phyloP scores from a whole-genome alignment of 2,888 invertebrate species.

The Scaptomyza caliginosa region DNA sequence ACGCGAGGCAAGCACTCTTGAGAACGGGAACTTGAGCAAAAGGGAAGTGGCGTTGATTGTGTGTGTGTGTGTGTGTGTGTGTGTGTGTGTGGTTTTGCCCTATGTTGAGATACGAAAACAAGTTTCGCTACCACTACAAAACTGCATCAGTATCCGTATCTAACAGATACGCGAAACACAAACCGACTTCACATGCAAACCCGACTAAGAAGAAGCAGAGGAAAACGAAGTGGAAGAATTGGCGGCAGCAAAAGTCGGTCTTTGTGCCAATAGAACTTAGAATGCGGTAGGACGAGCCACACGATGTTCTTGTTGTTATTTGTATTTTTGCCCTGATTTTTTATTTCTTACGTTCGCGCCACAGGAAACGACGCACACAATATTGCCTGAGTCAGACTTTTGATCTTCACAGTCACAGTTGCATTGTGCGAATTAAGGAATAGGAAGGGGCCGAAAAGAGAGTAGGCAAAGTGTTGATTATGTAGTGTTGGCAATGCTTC shows the following conservation, averaged over 20 bases:
- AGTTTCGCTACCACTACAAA: slow-evolving; percentile 56
- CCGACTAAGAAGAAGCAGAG: neutral
- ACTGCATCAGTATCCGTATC: slow-evolving; percentile 65
- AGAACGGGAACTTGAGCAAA: slow-evolving; percentile 32
- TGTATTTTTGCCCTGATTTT: slow-evolving; percentile 24
- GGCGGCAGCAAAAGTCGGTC: slow-evolving; percentile 76
- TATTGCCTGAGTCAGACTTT: slow-evolving; percentile 30
- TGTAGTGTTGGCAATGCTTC: slow-evolving; percentile 24
- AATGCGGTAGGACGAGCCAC: slow-evolving; percentile 70
- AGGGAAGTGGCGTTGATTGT: neutral
- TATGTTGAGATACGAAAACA: slow-evolving; percentile 46
- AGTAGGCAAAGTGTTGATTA: neutral
- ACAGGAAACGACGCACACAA: slow-evolving; percentile 57
- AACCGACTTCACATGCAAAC: slow-evolving; percentile 35
- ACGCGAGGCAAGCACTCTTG: slow-evolving; percentile 15
- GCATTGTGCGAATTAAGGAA: neutral
- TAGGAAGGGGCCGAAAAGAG: neutral
- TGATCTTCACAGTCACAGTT: slow-evolving; percentile 18
- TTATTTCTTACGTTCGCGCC: slow-evolving; percentile 29
- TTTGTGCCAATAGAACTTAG: slow-evolving; percentile 81
- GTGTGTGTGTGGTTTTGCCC: slow-evolving; percentile 16
- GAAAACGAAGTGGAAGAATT: slow-evolving; percentile 33
- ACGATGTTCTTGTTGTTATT: slow-evolving; percentile 1
- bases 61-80: neutral
- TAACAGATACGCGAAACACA: slow-evolving; percentile 62